These are phyloP conservation scores for Pectinophora gossypiella DNA, from an alignment of 1,140 invertebrate species.

Conservation along the genomic window DNA sequence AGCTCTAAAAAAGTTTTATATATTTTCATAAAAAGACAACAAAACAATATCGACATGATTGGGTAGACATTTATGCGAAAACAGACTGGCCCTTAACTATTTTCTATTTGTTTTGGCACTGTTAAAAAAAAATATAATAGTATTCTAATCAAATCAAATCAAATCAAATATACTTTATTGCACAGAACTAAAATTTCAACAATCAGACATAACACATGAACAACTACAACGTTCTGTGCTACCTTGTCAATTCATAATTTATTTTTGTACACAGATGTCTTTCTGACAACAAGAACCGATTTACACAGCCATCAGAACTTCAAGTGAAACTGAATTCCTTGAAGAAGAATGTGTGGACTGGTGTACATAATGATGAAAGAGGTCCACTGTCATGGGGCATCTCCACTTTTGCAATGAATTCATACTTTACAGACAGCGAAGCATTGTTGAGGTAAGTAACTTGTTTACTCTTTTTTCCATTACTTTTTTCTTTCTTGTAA, in stretches of 20 bases:
- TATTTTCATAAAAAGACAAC: too few relatives aligned
- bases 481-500: too few relatives aligned
- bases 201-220: neutral
- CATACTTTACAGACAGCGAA: conserved; percentile 75
- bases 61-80: too few relatives aligned
- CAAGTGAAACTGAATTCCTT: conserved; percentile 76
- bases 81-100: too few relatives aligned
- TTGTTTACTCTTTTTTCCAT: conserved; percentile 6
- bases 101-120: too few relatives aligned
- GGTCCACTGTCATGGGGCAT: conserved; percentile 78
- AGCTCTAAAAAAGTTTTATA: conserved; percentile 8
- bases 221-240: neutral
- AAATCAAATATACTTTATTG: too few relatives aligned
- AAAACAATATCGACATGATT: too few relatives aligned
- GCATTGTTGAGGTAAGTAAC: conserved; percentile 66
- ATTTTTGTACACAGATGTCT: conserved; percentile 42
- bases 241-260: neutral
- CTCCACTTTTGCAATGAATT: conserved; percentile 73
- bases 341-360: conserved; percentile 78
- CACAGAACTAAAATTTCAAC: neutral
- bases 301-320: conserved; percentile 66
- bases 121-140: too few relatives aligned
- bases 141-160: too few relatives aligned
- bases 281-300: conserved; percentile 56
- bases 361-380: conserved; percentile 62